Evolutionary conservation across 2,797 vertebrate species (phyloP).

Genomic region (Propithecus deckenii): DNA sequence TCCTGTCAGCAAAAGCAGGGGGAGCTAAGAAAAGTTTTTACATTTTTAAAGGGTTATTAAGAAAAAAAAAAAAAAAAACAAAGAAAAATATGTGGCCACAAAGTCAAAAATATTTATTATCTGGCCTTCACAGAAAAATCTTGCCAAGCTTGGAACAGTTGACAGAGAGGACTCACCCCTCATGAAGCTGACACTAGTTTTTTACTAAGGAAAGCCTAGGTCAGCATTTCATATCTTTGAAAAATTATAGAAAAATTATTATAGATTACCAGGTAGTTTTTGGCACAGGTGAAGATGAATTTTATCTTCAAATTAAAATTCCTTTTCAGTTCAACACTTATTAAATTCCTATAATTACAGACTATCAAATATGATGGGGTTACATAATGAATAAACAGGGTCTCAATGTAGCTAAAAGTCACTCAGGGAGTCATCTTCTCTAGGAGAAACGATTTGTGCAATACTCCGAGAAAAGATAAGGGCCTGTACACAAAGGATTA

Average conservation of each 20-base stretch:
- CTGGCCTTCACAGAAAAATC: background rate
- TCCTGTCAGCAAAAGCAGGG: background rate
- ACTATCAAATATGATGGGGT: background rate
- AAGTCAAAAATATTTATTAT: constrained; percentile 1
- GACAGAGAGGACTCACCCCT: background rate
- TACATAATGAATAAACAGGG: background rate
- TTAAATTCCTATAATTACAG: constrained; percentile 24
- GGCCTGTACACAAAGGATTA: background rate
- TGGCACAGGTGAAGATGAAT: constrained; percentile 24
- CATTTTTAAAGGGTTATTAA: background rate
- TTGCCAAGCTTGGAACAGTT: background rate
- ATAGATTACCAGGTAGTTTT: background rate
- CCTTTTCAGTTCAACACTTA: constrained; percentile 18
- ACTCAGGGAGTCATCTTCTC: background rate
- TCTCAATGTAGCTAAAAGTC: background rate
- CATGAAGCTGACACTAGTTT: background rate
- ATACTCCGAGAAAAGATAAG: constrained; percentile 11
- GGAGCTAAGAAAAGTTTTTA: background rate
- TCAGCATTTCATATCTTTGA: constrained; percentile 2
- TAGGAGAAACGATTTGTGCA: background rate
- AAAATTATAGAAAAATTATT: constrained; percentile 48
- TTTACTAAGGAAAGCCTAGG: background rate
- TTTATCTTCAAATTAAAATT: constrained; percentile 36
- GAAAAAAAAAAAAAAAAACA: background rate
- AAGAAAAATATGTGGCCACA: background rate